Evolutionary conservation across 2,888 invertebrate genomes (phyloP).

Genomic region (Agelastica alni): DNA sequence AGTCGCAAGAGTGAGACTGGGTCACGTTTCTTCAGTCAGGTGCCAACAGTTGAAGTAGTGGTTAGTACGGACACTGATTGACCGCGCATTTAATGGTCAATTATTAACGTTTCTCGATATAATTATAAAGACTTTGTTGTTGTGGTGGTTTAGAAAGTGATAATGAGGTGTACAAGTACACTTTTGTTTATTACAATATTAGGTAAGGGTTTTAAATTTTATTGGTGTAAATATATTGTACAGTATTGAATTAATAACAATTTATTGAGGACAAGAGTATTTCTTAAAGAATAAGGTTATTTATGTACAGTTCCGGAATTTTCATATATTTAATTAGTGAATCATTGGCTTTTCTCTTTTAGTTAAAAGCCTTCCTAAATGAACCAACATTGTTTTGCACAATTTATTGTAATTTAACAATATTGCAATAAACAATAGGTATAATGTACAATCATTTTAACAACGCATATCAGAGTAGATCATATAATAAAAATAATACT

Average conservation of each 20-base stretch:
- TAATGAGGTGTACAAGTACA: slow-evolving; percentile 43
- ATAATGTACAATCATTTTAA: too few species aligned
- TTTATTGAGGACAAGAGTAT: slow-evolving; percentile 21
- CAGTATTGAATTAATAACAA: slow-evolving; percentile 18
- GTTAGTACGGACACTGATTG: slow-evolving; percentile 22
- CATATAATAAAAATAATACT: too few species aligned
- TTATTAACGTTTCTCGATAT: slow-evolving; percentile 13
- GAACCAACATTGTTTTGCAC: too few species aligned
- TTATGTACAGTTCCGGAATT: slow-evolving; percentile 16
- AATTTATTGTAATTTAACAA: too few species aligned
- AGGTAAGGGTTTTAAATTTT: slow-evolving; percentile 34
- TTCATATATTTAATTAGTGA: too few species aligned
- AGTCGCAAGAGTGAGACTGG: slow-evolving; percentile 39
- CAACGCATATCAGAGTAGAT: too few species aligned
- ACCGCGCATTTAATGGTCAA: slow-evolving; percentile 25
- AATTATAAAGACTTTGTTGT: slow-evolving; percentile 8
- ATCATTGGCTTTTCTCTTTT: too few species aligned
- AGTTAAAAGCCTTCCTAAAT: too few species aligned
- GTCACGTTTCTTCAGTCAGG: slow-evolving; percentile 34
- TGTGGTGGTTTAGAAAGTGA: slow-evolving; percentile 30
- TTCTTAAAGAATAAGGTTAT: slow-evolving; percentile 24
- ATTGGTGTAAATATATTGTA: slow-evolving; percentile 22
- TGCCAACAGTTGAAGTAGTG: slow-evolving; percentile 26
- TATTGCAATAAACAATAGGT: too few species aligned
- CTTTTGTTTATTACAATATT: slow-evolving; percentile 44